Percentiles rank a stretch among this genome's conserved stretches.
Evolutionary conservation across 2,797 vertebrate species (phyloP).

Genomic region (Okamejei kenojei): DNA sequence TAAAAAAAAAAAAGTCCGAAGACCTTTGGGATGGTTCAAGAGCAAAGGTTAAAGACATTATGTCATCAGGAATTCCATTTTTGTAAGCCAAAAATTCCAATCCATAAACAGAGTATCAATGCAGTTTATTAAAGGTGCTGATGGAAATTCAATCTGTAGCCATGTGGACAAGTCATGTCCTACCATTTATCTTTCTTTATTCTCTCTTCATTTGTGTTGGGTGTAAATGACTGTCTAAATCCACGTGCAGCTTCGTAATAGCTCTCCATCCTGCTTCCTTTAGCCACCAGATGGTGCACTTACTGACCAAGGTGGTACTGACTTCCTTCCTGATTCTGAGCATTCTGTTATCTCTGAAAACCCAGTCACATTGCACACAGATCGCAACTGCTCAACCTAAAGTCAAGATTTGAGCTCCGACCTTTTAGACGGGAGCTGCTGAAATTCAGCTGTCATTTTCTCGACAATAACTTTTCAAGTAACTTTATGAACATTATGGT

Average conservation of each 20-base stretch:
- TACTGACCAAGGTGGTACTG: neutral
- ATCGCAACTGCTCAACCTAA: neutral
- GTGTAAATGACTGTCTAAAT: neutral
- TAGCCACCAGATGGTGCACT: slow-evolving; percentile 14
- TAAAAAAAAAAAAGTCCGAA: slow-evolving; percentile 15
- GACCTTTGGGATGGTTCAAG: slow-evolving; percentile 33
- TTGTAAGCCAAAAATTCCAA: slow-evolving; percentile 1
- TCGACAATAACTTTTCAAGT: neutral
- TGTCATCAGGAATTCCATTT: slow-evolving; percentile 32
- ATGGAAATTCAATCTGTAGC: slow-evolving; percentile 31
- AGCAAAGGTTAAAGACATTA: slow-evolving; percentile 34
- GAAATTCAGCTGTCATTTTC: neutral
- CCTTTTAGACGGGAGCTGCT: neutral
- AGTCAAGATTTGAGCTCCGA: neutral
- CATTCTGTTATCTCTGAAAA: neutral
- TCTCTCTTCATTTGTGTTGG: neutral
- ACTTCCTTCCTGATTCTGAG: neutral
- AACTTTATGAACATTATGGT: neutral
- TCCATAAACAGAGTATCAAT: slow-evolving; percentile 30
- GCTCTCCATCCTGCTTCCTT: neutral
- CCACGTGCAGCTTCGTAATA: neutral
- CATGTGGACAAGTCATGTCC: neutral
- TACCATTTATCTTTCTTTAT: slow-evolving; percentile 9
- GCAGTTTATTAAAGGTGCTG: slow-evolving; percentile 16
- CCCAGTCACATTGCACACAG: neutral